A percentile compares a stretch with the other conserved stretches of the same genome.
phyloP scores from a whole-genome alignment of 64 coral and sea anemone species.

The Porites australiensis region DNA sequence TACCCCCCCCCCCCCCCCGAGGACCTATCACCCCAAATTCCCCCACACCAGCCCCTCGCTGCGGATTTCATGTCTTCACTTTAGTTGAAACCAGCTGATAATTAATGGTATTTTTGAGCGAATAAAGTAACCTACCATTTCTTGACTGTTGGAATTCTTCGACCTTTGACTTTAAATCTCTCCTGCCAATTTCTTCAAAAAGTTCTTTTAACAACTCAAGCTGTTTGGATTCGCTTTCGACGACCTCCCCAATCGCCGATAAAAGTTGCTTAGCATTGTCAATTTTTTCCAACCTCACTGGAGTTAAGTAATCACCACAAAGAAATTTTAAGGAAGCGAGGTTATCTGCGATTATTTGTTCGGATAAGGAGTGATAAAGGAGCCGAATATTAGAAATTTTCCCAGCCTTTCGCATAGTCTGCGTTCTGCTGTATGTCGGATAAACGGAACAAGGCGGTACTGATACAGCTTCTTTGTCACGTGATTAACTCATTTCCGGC shows the following conservation, averaged over 20 bases:
- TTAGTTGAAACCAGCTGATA: no score
- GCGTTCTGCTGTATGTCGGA: no score
- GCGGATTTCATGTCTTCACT: no score
- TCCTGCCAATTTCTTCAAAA: neutral
- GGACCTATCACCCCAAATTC: no score
- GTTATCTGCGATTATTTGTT: neutral
- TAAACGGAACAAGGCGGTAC: no score
- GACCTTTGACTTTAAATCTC: neutral
- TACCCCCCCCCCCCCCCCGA: no score
- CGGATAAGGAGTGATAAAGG: neutral
- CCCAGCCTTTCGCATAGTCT: neutral
- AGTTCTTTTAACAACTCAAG: neutral
- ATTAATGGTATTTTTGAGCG: neutral
- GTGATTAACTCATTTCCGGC: no score
- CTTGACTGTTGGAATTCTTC: neutral
- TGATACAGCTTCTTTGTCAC: no score
- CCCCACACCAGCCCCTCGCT: no score
- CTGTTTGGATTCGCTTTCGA: neutral
- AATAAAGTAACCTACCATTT: constrained; percentile 6
- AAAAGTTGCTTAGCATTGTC: neutral
- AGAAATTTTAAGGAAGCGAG: neutral
- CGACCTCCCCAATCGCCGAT: neutral
- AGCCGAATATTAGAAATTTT: neutral
- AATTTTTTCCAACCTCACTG: constrained; percentile 7
- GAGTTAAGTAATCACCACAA: neutral